A percentile compares a stretch with the other conserved stretches of the same genome.
These are phyloP conservation scores for Sander vitreus DNA, from an alignment of 2,113 vertebrate species.

Conservation along the genomic window DNA sequence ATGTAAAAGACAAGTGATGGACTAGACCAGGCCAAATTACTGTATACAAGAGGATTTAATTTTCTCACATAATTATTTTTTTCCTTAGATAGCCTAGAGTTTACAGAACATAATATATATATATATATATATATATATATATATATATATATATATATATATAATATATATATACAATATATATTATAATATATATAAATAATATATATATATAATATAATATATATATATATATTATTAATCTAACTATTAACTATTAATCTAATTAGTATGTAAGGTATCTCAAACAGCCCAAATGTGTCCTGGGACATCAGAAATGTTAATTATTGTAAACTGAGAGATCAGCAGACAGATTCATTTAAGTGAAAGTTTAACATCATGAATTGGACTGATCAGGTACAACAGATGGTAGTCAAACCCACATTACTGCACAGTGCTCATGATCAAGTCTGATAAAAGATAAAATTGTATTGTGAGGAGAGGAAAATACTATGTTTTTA, in stretches of 20 bases:
- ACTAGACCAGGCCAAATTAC: constrained; percentile 9
- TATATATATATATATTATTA: not conserved
- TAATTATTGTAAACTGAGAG: constrained; percentile 36
- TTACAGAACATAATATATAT: not conserved
- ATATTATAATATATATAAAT: not conserved
- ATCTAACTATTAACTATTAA: not conserved
- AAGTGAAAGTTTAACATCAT: constrained; percentile 22
- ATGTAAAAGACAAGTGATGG: not conserved
- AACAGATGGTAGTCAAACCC: constrained; percentile 31
- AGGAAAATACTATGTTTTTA: not conserved
- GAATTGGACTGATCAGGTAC: not conserved
- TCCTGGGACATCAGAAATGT: constrained; percentile 17
- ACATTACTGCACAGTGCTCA: constrained; percentile 6
- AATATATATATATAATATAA: too few species aligned
- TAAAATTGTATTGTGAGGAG: not conserved
- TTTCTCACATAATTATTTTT: not conserved
- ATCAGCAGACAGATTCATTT: constrained; percentile 23
- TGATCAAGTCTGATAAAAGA: constrained; percentile 1
- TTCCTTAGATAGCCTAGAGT: not conserved
- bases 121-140: too few species aligned
- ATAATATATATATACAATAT: too few species aligned
- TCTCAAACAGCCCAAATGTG: not conserved
- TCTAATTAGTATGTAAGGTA: not conserved
- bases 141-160: not conserved
- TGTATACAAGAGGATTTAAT: not conserved